Base-by-base conservation (phyloP, 2,113 vertebrate species). In the Sinocyclocheilus rhinocerous region DNA sequence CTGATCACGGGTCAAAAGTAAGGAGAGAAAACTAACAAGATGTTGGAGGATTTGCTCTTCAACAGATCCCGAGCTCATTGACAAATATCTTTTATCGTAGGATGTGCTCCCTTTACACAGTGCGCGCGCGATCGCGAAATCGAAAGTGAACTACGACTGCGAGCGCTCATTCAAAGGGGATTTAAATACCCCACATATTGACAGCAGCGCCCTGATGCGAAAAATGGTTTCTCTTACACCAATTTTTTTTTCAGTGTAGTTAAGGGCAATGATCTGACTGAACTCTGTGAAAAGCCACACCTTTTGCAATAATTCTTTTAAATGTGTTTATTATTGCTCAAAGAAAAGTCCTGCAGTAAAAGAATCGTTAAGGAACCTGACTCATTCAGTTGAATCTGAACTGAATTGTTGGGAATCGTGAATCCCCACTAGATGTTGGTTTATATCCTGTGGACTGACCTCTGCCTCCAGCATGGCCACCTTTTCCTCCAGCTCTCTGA, bases 401-500 rank as follows among this genome's bases (percentile, higher is more conserved):
- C 16, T 16, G 24, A 65, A 65, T 65, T 13, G 24, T 70, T 36
- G 7, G 15, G 3, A 20, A 36, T 70, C 24, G 2, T 70, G 29
- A 36, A 36, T 36, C 15, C 67, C 16, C 24, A 12, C 2, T 26
- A 15, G 61, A 6, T n/a, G 36, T 48, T 29, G 20, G 24, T 39
- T 45, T 65, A 24, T 70, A 36, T 5, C 29, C 20, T 48, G 29
- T 42, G 2, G 18, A 52, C 91, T 91, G 69, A 98, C 97, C 97
- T 99, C 97, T 0, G 97, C 96, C 89, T 98, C 96, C 91, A 99
- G 87, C 85, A 96, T 97, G 0, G 97, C 93, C 0, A 99, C 95
- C 65, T 95, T 96, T 92, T 99, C 97, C 91, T 97, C 96, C 83
- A 99, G 96, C 83, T 98, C 96, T 88, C 95, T 96, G 91, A 99